Evolutionary conservation across 2,113 vertebrate genomes (phyloP), one percentile per base, ranked within the genome.

Genomic region (Redunca redunca): DNA sequence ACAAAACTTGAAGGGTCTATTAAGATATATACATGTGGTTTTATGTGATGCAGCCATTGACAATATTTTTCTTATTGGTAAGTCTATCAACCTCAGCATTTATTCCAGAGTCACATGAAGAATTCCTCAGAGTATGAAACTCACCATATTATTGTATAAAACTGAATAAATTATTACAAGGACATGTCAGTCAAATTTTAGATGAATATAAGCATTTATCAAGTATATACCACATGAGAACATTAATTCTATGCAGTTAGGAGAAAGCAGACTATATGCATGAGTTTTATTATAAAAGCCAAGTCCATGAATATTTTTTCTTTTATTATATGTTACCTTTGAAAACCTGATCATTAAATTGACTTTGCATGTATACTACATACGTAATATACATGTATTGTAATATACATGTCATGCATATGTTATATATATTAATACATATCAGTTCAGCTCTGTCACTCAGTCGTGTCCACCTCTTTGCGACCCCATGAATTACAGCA

Each of bases 11-110:
- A 84, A 90, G 16, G 28, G 7, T 60, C 28, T 97, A 57, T 83
- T 90, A 95, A 96, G 53, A 46, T 62, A 92, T 43, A 90, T 94
- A 90, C 28, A n/a, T 78, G 25, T 92, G 84, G 62, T 50, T 97
- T 94, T 86, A 92, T 60, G 7, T 81, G 90, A 90, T 62, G 13
- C 2, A 46, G 14, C 46, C 67, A 94, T 1, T 93, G 74, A 95
- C 92, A 95, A 91, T 33, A 90, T 52, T 77, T 86, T 93, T 53
- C 78, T 57, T 92, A 3, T 80, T 89, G 21, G 15, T 95, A 16
- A 74, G 19, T 91, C 19, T 96, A 48, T 77, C 33, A 88, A 28
- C 26, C 71, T 89, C n/a, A 81, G 13, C 33, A 52, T 71, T 60
- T 86, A 95, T 78, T 96, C 15, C 33, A 92, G 50, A 28, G 9